Conservation (phyloP, 30 jellyfish, hydroid and myxozoan species). For the Turritopsis rubra region DNA sequence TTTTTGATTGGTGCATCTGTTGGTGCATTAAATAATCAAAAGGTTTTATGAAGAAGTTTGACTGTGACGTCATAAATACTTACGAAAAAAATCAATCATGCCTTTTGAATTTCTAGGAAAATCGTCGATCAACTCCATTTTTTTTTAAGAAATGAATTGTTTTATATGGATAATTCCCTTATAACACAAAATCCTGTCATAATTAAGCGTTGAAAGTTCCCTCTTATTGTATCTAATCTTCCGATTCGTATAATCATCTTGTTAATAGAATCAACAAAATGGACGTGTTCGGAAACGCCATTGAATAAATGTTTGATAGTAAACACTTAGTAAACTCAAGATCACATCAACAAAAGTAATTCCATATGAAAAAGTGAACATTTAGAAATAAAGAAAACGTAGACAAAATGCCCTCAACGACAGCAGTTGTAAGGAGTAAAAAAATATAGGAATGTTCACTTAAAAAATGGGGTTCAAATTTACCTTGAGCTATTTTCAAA, state of each 20-base stretch:
- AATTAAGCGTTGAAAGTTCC: neutral
- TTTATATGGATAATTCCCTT: neutral
- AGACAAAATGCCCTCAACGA: no score
- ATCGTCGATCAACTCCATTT: neutral
- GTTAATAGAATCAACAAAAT: neutral
- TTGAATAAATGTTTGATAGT: no score
- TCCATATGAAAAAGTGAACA: neutral
- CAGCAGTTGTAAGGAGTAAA: no score
- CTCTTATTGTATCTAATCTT: neutral
- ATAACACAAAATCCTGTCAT: neutral
- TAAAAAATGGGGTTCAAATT: no score
- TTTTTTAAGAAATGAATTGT: neutral
- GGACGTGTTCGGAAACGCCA: neutral
- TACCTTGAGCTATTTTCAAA: neutral
- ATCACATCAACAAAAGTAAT: neutral
- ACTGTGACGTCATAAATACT: neutral
- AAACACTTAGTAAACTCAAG: neutral
- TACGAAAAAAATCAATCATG: conserved; percentile 12
- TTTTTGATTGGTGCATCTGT: neutral
- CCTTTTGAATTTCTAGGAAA: conserved; percentile 7
- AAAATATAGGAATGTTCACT: no score
- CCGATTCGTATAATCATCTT: neutral
- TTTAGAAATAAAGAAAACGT: neutral
- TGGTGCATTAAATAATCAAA: neutral
- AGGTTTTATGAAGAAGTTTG: neutral